phyloP scores from a whole-genome alignment of 2,113 vertebrate species.

The Proteles cristata region DNA sequence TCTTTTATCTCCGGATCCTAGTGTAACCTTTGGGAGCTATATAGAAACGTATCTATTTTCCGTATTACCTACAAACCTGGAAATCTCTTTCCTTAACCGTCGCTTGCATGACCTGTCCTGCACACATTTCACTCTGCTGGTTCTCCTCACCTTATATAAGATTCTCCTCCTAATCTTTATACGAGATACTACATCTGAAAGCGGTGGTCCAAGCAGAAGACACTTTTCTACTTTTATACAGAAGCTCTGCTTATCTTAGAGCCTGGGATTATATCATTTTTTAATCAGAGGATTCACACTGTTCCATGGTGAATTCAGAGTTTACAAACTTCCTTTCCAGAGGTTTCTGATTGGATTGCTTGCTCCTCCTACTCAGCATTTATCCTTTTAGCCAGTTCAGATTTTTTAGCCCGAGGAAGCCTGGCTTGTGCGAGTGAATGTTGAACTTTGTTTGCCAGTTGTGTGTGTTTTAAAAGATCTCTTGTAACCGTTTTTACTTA shows the following conservation, averaged over 20 bases:
- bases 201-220: not conserved
- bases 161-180: not conserved
- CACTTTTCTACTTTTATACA: not conserved
- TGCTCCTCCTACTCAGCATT: not conserved
- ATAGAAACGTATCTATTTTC: conserved; percentile 6
- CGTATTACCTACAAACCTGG: not conserved
- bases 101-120: not conserved
- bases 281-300: not conserved
- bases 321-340: conserved; percentile 28
- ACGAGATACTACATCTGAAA: not conserved
- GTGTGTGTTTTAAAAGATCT: conserved; percentile 2
- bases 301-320: not conserved
- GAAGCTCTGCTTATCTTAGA: not conserved
- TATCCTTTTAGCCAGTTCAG: conserved; percentile 11
- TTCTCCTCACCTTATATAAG: not conserved
- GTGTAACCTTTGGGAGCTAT: not conserved
- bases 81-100: not conserved
- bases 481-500: conserved; percentile 15
- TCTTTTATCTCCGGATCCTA: not conserved
- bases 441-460: conserved; percentile 1
- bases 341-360: not conserved
- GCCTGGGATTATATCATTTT: not conserved
- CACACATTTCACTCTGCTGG: not conserved
- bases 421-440: not conserved
- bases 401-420: conserved; percentile 23